Evolutionary conservation across 1,140 invertebrate genomes (phyloP).

Genomic region (Rhagoletis zephyria): DNA sequence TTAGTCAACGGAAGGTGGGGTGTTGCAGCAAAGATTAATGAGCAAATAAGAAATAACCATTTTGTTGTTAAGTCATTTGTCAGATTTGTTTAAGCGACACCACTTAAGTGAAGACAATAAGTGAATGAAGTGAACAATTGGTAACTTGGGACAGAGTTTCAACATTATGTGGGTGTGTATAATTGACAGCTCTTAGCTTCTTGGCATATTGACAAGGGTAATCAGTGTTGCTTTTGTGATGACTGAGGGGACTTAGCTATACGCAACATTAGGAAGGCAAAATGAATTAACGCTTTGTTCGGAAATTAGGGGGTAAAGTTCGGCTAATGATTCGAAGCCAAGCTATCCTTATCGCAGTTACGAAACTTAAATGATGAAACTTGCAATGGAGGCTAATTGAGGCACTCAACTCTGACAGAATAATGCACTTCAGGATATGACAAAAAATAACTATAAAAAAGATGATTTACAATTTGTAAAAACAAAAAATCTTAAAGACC

Average conservation of each 20-base stretch:
- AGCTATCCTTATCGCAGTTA: too few species aligned
- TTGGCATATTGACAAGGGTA: slow-evolving; percentile 8
- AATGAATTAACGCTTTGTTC: neutral
- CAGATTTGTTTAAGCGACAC: slow-evolving; percentile 42
- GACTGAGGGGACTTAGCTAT: neutral
- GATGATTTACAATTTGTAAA: too few species aligned
- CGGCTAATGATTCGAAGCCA: too few species aligned
- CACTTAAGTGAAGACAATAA: slow-evolving; percentile 41
- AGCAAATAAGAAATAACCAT: slow-evolving; percentile 39
- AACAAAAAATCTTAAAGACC: too few species aligned
- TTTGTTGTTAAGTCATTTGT: slow-evolving; percentile 50
- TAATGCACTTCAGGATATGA: too few species aligned
- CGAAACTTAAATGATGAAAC: too few species aligned
- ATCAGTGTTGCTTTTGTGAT: neutral
- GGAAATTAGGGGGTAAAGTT: neutral
- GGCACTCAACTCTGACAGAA: too few species aligned
- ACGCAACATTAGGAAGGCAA: neutral
- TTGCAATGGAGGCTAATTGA: too few species aligned
- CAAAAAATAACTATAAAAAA: too few species aligned
- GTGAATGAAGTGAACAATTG: slow-evolving; percentile 29
- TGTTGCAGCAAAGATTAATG: slow-evolving; percentile 39
- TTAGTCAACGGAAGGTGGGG: neutral
- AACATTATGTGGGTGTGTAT: neutral
- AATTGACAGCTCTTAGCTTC: neutral
- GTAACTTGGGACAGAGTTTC: neutral